Evolutionary conservation across 2,113 vertebrate species (phyloP), one percentile per base, ranked within the genome.

Genomic region (Periophthalmus modestus): DNA sequence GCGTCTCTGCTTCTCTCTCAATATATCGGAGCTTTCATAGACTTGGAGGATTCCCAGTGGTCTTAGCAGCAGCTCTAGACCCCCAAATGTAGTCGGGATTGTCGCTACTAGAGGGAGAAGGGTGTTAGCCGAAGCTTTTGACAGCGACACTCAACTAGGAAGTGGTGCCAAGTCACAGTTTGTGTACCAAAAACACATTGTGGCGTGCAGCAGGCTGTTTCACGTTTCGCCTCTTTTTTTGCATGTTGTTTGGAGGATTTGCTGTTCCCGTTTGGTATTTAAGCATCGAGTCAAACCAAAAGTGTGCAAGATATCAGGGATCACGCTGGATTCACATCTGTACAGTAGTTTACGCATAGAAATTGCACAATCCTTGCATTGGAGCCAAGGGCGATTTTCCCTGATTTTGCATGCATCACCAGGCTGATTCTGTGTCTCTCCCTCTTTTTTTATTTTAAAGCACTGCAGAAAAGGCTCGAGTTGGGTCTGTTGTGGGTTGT

Each of bases 111-210:
- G 80, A 80, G 88, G 88, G 83, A 90, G 91, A 92, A 88, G 92
- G 92, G 93, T 93, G 91, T 89, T 92, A 92, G 90, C 92, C 82
- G 88, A 82, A 43, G 86, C 68, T 72, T 62, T 1, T 89, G 89
- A 90, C 89, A 90, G 83, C 82, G 75, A 74, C 85, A 80, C 75
- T 76, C 63, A 92, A 93, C 88, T 93, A 93, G 93, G 93, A 95
- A 94, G 93, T 93, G 87, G 85, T 87, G 75, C 75, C 72, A 87
- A 90, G 86, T 88, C 83, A 28, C 82, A 85, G 77, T 85, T 75
- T 68, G 82, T 68, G 57, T 72, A 79, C 73, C 63, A 43, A 39
- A 59, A 72, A 21, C 55, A 16, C 28, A 79, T 50, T 59, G 34
- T 24, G 71, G 71, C 78, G 54, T 16, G 48, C 78, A 77, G 74